Evolutionary conservation across 2,888 invertebrate species (phyloP), one percentile per base, ranked within the genome.

Genomic region (Orchestes rusci): DNA sequence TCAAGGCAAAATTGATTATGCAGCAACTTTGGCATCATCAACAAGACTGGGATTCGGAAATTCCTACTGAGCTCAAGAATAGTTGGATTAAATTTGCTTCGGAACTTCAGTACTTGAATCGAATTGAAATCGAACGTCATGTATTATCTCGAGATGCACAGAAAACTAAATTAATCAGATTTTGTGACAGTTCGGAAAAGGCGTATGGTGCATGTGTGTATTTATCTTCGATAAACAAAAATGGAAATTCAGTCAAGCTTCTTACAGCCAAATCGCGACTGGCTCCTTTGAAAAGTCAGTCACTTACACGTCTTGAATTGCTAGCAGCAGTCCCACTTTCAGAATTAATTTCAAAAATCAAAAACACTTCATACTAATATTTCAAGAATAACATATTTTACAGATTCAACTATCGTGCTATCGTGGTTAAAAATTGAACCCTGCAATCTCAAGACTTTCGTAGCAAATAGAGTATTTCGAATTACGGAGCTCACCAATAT

Each of bases 1-100:
- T 34, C 17, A 34, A 16, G 16, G 34, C 34, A 16, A 34, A 34
- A 34, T 16, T 34, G 10, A 17, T 34, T 16, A 34, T 34, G 15
- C 34, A 34, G 17, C 2, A n/a, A n/a, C 17, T 34, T 8, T 34
- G 34, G 16, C n/a, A 34, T 17, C 5, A 17, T 5, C 16, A 34
- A 16, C 8, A 17, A 13, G 17, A 16, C 18, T 34, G 34, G 34
- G 16, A 34, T 18, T 10, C 16, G 17, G 34, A 34, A 12, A 5
- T 34, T 16, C 34, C 34, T 16, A 8, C n/a, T 3, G 2, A 3
- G 8, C 17, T 34, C 7, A 3, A 34, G 17, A n/a, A 16, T 13
- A 8, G 2, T 10, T 34, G 34, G 34, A 2, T 16, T 2, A n/a
- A 34, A 16, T 34, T 34, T 34, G 16, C 16, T 23, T 23, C 23